These are phyloP conservation scores for Phymanthus crucifer DNA, from an alignment of 92 coral and sea anemone genomes.

Conservation along the genomic window DNA sequence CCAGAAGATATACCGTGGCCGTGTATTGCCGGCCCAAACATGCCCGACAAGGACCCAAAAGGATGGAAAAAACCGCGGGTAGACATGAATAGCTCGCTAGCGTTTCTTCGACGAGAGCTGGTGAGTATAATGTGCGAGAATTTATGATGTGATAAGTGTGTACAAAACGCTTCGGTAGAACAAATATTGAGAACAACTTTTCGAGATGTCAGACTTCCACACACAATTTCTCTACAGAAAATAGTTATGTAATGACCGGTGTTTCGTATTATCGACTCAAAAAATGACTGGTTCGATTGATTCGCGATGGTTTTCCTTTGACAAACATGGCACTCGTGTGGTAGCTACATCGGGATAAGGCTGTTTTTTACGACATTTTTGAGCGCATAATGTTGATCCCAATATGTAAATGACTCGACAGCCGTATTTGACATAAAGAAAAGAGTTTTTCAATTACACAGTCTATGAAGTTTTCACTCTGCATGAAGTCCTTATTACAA, in stretches of 20 bases:
- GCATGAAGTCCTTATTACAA: not conserved
- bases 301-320: not conserved
- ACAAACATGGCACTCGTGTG: not conserved
- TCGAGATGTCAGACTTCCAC: not conserved
- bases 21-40: conserved; percentile 43
- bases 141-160: not conserved
- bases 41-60: conserved; percentile 41
- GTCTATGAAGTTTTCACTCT: not conserved
- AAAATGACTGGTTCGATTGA: not conserved
- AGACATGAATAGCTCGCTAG: conserved; percentile 60
- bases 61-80: conserved; percentile 24
- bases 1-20: conserved; percentile 43
- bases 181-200: not conserved
- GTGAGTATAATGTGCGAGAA: conserved; percentile 36
- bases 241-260: not conserved
- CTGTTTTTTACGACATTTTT: not conserved
- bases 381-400: not conserved
- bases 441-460: not conserved
- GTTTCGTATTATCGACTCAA: not conserved
- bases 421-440: not conserved
- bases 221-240: not conserved
- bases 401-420: not conserved
- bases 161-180: not conserved
- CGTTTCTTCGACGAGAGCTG: conserved; percentile 58
- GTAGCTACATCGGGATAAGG: not conserved